Conservation (phyloP, 2,113 vertebrate species). For the Ictalurus punctatus region DNA sequence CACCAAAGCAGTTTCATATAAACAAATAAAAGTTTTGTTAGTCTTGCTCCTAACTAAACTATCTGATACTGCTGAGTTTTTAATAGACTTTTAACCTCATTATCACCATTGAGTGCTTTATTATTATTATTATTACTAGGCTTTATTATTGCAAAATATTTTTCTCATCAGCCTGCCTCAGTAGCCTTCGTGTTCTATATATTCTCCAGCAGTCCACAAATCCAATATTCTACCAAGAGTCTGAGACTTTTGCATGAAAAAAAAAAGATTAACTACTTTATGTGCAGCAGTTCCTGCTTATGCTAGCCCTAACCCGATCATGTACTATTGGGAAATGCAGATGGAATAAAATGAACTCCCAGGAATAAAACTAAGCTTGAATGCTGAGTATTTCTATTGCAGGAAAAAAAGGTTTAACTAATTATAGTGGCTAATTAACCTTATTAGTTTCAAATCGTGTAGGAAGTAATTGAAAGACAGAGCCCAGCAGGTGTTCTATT, state of each 20-base stretch:
- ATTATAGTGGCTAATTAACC: conserved; percentile 62
- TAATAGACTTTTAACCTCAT: not conserved
- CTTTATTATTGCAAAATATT: not conserved
- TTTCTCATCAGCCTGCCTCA: not conserved
- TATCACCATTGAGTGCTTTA: not conserved
- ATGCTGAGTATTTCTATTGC: conserved; percentile 25
- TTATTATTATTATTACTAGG: not conserved
- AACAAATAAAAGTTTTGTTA: not conserved
- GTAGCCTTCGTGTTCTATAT: not conserved
- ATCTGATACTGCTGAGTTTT: not conserved
- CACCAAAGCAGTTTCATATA: not conserved
- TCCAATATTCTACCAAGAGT: not conserved
- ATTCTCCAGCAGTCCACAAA: conserved; percentile 18
- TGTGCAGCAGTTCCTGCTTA: conserved; percentile 3
- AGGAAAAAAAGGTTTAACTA: conserved; percentile 51
- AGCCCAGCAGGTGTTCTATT: conserved; percentile 60
- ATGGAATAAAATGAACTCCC: conserved; percentile 23
- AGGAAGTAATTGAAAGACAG: conserved; percentile 55
- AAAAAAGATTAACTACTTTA: not conserved
- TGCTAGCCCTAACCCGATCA: conserved; percentile 12
- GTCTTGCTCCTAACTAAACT: not conserved
- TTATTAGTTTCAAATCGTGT: conserved; percentile 55
- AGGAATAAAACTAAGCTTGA: conserved; percentile 25
- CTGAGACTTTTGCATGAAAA: conserved; percentile 1
- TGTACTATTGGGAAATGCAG: conserved; percentile 31